Evolutionary conservation across 2,113 vertebrate species (phyloP).

Genomic region (Campylorhamphus procurvoides): DNA sequence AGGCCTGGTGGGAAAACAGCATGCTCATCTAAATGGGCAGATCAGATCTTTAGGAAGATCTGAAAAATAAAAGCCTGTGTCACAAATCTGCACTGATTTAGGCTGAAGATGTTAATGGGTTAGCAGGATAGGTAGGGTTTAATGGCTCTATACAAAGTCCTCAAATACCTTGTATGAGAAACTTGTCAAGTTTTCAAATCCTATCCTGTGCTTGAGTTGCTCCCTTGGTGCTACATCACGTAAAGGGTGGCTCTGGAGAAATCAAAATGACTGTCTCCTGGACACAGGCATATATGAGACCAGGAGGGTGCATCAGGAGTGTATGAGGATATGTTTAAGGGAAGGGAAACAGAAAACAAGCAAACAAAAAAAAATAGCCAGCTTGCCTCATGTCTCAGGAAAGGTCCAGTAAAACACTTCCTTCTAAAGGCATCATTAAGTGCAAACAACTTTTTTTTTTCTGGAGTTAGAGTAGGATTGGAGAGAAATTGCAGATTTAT

Average conservation of each 20-base stretch:
- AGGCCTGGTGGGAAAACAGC: not conserved
- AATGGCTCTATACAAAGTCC: not conserved
- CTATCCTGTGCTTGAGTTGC: not conserved
- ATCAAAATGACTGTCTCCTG: fast-evolving
- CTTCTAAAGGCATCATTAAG: not conserved
- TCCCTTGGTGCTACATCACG: not conserved
- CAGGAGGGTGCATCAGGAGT: not conserved
- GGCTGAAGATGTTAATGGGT: not conserved
- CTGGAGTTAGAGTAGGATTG: not conserved
- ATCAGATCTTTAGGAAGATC: not conserved
- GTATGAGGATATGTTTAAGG: not conserved
- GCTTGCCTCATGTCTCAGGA: not conserved
- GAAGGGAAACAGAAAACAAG: not conserved
- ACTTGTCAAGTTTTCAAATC: not conserved
- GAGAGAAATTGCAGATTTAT: not conserved
- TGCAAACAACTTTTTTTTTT: not conserved
- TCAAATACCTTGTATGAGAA: not conserved
- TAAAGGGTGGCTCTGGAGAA: not conserved
- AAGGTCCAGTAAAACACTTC: not conserved
- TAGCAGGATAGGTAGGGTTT: not conserved
- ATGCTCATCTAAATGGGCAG: not conserved
- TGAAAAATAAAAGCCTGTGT: not conserved
- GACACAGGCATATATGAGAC: not conserved
- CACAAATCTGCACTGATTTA: not conserved
- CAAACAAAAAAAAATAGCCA: not conserved